A percentile compares a stretch with the other conserved stretches of the same genome.
These are phyloP conservation scores for Polypterus senegalus DNA, from an alignment of 2,113 vertebrate species.

Conservation along the genomic window DNA sequence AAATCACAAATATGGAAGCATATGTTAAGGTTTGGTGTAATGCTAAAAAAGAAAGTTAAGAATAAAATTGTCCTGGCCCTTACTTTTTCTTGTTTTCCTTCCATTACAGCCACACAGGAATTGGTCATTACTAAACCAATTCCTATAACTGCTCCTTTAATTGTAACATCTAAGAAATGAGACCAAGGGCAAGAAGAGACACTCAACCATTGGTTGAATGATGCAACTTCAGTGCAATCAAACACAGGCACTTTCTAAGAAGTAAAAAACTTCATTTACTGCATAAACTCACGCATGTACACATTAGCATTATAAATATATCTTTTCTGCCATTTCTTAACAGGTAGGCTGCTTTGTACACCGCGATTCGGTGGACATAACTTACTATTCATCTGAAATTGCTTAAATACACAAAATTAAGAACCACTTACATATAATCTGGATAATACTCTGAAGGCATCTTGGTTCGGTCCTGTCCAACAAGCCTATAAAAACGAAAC, in stretches of 20 bases:
- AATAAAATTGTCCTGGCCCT: slow-evolving; percentile 22
- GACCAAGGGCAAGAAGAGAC: too few relatives aligned
- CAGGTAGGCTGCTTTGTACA: not conserved
- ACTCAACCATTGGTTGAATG: too few relatives aligned
- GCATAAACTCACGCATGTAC: not conserved
- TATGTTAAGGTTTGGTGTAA: not conserved
- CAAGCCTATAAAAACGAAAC: slow-evolving; percentile 48
- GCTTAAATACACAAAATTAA: not conserved
- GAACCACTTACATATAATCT: slow-evolving; percentile 74
- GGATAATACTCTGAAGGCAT: slow-evolving; percentile 54
- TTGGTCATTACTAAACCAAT: slow-evolving; percentile 96
- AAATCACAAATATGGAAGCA: fast-evolving
- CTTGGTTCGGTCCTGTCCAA: slow-evolving; percentile 66
- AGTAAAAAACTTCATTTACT: too few relatives aligned
- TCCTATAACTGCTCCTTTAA: slow-evolving; percentile 86
- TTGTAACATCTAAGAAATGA: too few relatives aligned
- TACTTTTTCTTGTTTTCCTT: slow-evolving; percentile 94
- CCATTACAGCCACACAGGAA: slow-evolving; percentile 97
- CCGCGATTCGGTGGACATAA: not conserved
- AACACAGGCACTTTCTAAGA: too few relatives aligned
- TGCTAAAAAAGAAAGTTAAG: too few relatives aligned
- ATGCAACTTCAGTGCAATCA: not conserved
- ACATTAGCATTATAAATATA: not conserved
- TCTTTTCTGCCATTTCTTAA: too few relatives aligned
- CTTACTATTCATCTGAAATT: not conserved